Evolutionary conservation across 2,888 invertebrate genomes (phyloP).

Genomic region (Erebia epiphron): DNA sequence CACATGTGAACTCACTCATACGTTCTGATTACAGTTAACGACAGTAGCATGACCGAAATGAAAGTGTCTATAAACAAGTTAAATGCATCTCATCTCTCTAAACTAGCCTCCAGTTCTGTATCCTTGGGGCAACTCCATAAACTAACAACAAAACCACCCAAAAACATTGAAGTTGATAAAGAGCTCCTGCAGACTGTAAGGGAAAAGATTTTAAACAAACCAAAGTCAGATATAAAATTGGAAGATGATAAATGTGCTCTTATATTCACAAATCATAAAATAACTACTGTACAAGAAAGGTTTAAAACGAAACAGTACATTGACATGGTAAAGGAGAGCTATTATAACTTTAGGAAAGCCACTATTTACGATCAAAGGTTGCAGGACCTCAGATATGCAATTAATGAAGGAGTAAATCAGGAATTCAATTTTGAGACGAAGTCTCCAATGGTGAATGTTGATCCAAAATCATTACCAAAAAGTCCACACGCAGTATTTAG

Average conservation of each 20-base stretch:
- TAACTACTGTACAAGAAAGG: conserved; percentile 60
- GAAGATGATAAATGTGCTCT: conserved; percentile 76
- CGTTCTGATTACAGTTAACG: conserved; percentile 81
- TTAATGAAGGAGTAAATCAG: conserved; percentile 74
- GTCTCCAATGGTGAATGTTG: conserved; percentile 40
- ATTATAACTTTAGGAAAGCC: conserved; percentile 75
- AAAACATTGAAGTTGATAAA: conserved; percentile 64
- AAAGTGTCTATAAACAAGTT: conserved; percentile 87
- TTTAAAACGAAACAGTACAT: conserved; percentile 66
- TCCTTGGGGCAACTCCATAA: conserved; percentile 84
- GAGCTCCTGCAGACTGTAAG: conserved; percentile 71
- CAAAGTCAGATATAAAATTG: conserved; percentile 49
- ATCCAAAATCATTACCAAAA: conserved; percentile 50
- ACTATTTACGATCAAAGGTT: conserved; percentile 75
- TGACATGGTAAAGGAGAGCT: conserved; percentile 73
- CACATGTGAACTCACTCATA: background rate
- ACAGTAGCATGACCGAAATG: conserved; percentile 84
- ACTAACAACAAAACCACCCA: conserved; percentile 65
- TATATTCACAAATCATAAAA: conserved; percentile 64
- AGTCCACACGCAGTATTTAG: conserved; percentile 75
- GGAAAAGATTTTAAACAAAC: conserved; percentile 68
- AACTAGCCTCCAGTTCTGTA: conserved; percentile 83
- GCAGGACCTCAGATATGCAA: conserved; percentile 74
- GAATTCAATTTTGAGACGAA: conserved; percentile 59
- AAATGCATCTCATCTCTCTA: conserved; percentile 85